Percentiles rank a stretch among this genome's conserved stretches.
phyloP scores from a whole-genome alignment of 2,888 invertebrate genomes.

The Blera fallax region DNA sequence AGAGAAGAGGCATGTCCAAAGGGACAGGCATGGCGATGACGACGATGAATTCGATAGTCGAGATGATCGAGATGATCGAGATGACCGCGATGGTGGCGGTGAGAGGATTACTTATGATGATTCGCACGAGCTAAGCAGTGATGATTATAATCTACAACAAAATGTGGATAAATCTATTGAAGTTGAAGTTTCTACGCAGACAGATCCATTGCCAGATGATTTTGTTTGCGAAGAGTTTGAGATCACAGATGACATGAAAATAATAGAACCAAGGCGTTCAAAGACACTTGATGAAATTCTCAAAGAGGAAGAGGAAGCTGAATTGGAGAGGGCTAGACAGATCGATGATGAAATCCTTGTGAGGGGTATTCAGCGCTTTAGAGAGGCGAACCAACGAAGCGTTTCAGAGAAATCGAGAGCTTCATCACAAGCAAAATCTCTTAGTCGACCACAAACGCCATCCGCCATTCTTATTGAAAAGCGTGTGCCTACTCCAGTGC shows the following conservation, averaged over 20 bases:
- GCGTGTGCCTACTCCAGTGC: conserved; percentile 84
- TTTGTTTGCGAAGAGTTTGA: conserved; percentile 85
- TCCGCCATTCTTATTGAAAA: conserved; percentile 85
- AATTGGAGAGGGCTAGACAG: conserved; percentile 75
- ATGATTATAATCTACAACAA: conserved; percentile 78
- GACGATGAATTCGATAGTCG: conserved; percentile 75
- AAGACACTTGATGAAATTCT: conserved; percentile 80
- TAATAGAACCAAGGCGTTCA: conserved; percentile 79
- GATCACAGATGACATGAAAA: conserved; percentile 80
- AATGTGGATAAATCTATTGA: conserved; percentile 82
- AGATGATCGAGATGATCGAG: conserved; percentile 75
- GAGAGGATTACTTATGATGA: conserved; percentile 67
- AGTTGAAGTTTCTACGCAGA: conserved; percentile 91
- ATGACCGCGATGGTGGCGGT: conserved; percentile 75
- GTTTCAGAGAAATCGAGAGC: conserved; percentile 84
- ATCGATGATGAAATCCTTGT: conserved; percentile 84
- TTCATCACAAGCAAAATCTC: conserved; percentile 84
- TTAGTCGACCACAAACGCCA: conserved; percentile 84
- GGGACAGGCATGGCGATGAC: conserved; percentile 79
- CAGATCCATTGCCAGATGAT: conserved; percentile 92
- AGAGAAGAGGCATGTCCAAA: conserved; percentile 81
- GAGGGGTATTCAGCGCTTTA: conserved; percentile 82
- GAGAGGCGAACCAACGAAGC: conserved; percentile 84
- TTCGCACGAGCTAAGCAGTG: conserved; percentile 75
- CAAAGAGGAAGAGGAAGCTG: conserved; percentile 77